Conservation (phyloP, 1,140 invertebrate genomes). For the Caerostris darwini region DNA sequence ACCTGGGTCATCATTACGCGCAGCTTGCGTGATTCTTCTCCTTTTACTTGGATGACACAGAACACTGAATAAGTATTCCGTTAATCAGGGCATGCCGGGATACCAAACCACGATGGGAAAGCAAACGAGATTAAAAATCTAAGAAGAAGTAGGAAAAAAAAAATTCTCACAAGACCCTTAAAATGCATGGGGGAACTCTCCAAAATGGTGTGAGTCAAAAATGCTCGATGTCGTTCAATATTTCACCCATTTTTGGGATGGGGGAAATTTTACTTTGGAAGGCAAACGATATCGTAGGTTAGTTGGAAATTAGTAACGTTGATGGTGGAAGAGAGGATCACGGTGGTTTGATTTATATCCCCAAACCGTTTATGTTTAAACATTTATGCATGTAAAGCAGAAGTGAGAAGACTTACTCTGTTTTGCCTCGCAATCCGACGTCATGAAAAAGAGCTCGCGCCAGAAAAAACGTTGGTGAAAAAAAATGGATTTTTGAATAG, state of each 20-base stretch:
- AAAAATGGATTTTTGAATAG: constrained; percentile 67
- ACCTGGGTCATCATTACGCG: background rate
- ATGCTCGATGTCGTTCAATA: background rate
- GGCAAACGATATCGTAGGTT: background rate
- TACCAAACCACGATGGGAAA: too few relatives aligned
- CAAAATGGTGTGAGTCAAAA: constrained; percentile 7
- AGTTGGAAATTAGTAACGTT: background rate
- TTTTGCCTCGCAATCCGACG: too few relatives aligned
- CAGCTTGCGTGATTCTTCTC: background rate
- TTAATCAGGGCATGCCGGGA: constrained; percentile 19
- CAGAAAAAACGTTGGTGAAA: background rate
- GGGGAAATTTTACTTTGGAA: background rate
- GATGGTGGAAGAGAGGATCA: background rate
- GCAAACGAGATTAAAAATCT: constrained; percentile 40
- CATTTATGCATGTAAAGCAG: background rate
- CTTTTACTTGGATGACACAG: background rate
- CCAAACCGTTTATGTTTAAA: background rate
- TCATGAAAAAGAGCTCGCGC: background rate
- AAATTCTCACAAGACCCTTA: background rate
- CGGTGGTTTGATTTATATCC: background rate
- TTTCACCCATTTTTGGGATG: background rate
- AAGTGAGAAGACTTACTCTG: background rate
- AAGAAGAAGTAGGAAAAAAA: background rate
- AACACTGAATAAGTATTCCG: constrained; percentile 44
- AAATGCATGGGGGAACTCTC: background rate